Base-by-base conservation (phyloP, 2,797 vertebrate genomes). In the Threskiornis aethiopicus region DNA sequence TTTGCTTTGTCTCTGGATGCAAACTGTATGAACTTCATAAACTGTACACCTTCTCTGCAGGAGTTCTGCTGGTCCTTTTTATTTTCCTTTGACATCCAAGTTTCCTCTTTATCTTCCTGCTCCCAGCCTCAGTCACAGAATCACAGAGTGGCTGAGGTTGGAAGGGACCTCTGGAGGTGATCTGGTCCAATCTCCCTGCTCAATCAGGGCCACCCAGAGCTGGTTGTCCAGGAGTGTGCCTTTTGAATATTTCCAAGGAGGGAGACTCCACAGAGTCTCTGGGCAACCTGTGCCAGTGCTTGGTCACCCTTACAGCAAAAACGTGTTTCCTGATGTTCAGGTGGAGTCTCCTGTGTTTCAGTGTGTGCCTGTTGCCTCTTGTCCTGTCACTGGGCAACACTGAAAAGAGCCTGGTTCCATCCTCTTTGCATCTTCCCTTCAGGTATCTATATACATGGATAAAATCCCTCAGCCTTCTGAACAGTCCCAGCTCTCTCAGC, bases 341-440 rank as follows among this genome's bases (percentile, higher is more conserved):
- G 9, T 25, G 31, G 41, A 65, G 5, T 2, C 16, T 39, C 4
- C 14, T 6, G 15, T 44, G 6, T 52, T 57, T 65, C 57, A 26
- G 0, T 16, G 4, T 26, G 18, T 58, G 11, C 4, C 11, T 0
- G 0, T 42, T 12, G 12, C 6, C 61, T 61, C 37, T 72, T 14
- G 19, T 12, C 24, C 19, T 61, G 42, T 21, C 17, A 9, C 6
- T 41, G 22, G 13, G 3, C 31, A 28, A 1, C 57, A 37, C 22
- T 25, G 35, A 49, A 52, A 35, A 47, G 11, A n/a, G 2, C 7
- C 17, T 28, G 13, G 2, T 16, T 65, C 28, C 1, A 0, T 17
- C 9, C 15, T 17, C 2, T 4, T 26, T 29, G 13, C 6, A 31
- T 2, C 4, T 2, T 52, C 49, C 9, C 10, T 57, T 10, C 9